phyloP scores from a whole-genome alignment of 2,113 vertebrate genomes.

The Neotoma lepida region DNA sequence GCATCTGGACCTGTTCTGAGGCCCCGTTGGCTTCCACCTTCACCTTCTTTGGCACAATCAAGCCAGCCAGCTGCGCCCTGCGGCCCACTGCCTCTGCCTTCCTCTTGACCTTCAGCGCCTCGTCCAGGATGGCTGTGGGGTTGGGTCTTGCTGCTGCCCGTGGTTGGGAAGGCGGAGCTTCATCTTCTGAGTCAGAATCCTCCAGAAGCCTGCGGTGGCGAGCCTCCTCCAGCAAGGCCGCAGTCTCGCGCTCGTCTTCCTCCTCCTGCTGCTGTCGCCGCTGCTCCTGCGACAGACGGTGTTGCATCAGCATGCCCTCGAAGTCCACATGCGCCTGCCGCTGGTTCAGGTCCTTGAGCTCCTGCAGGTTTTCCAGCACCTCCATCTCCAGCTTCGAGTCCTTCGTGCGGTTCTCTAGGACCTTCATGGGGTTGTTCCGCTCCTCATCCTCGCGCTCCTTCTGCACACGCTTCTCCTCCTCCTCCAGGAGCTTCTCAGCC shows the following conservation, averaged over 20 bases:
- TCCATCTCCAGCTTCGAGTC: slow-evolving; percentile 99
- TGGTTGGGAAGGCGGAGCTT: fast-evolving
- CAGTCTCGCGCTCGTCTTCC: slow-evolving; percentile 92
- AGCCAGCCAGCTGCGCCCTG: slow-evolving; percentile 84
- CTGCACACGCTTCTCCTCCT: slow-evolving; percentile 93
- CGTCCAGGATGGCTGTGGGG: slow-evolving; percentile 91
- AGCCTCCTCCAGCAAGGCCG: slow-evolving; percentile 90
- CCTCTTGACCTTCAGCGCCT: slow-evolving; percentile 84
- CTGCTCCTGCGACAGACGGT: slow-evolving; percentile 89
- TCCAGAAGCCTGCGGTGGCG: slow-evolving; percentile 86
- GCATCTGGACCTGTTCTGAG: background rate
- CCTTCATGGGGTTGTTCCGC: slow-evolving; percentile 99
- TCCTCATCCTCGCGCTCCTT: slow-evolving; percentile 96
- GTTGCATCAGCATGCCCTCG: slow-evolving; percentile 90
- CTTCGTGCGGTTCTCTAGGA: slow-evolving; percentile 96
- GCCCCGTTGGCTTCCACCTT: background rate
- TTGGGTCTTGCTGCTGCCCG: background rate
- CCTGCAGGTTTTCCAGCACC: slow-evolving; percentile 97
- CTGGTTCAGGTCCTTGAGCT: slow-evolving; percentile 98
- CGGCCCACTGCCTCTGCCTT: slow-evolving; percentile 89
- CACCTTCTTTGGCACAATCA: slow-evolving; percentile 88
- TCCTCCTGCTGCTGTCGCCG: slow-evolving; percentile 88
- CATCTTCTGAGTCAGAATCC: slow-evolving; percentile 91
- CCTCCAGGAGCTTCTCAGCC: slow-evolving; percentile 95
- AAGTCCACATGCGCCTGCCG: slow-evolving; percentile 96